phyloP scores from a whole-genome alignment of 1,140 invertebrate genomes.

The Achatina immaculata region DNA sequence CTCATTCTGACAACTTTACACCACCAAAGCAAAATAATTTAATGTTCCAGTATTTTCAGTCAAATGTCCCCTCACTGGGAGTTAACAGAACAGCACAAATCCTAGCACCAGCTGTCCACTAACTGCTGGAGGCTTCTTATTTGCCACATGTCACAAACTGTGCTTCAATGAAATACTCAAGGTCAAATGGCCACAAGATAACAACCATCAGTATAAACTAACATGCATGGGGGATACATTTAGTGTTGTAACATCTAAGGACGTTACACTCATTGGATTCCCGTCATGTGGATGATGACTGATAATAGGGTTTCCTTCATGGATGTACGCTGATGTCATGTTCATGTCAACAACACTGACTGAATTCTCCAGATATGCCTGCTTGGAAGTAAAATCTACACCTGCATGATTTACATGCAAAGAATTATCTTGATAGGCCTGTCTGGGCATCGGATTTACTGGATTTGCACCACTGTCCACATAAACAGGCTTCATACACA shows the following conservation, averaged over 20 bases:
- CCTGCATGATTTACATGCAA: background rate
- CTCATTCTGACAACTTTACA: too few relatives aligned
- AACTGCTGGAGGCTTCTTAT: too few relatives aligned
- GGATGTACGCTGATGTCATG: background rate
- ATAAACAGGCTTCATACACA: background rate
- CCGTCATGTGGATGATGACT: background rate
- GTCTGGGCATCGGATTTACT: background rate
- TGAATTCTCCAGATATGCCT: background rate
- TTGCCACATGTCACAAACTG: too few relatives aligned
- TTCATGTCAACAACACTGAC: background rate
- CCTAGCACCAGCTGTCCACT: too few relatives aligned
- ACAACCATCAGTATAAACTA: slow-evolving; percentile 9
- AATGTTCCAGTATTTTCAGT: too few relatives aligned
- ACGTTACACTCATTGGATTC: background rate
- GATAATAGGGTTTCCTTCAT: background rate
- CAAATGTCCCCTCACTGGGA: too few relatives aligned
- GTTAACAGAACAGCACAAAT: too few relatives aligned
- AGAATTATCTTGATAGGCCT: background rate
- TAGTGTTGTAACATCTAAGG: background rate
- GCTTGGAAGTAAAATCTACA: background rate
- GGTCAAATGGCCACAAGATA: too few relatives aligned
- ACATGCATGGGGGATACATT: slow-evolving; percentile 2
- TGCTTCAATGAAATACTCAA: too few relatives aligned
- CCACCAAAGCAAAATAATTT: too few relatives aligned
- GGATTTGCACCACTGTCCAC: background rate